phyloP scores from a whole-genome alignment of 2,113 vertebrate species.

The Herpailurus yagouaroundi region DNA sequence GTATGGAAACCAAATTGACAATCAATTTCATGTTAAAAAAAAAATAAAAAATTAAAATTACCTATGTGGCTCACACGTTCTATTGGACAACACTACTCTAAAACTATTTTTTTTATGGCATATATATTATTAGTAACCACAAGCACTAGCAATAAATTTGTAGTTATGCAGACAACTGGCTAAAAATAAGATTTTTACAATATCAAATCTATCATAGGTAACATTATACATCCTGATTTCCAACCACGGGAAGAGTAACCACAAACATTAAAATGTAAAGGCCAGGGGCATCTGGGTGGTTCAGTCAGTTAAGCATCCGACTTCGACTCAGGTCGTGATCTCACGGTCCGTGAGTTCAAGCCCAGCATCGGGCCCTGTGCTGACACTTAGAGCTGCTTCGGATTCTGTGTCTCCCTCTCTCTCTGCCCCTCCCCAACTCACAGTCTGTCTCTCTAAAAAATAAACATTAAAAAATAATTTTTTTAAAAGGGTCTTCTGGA shows the following conservation, averaged over 20 bases:
- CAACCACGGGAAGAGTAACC: not conserved
- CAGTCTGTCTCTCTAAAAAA: no score
- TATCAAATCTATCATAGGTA: fast-evolving
- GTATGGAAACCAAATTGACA: no score
- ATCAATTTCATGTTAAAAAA: no score
- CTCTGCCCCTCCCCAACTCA: no score
- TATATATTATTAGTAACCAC: not conserved
- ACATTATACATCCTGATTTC: not conserved
- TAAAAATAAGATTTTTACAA: not conserved
- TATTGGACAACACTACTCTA: not conserved
- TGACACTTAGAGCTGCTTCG: no score
- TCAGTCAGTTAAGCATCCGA: no score
- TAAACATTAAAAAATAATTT: no score
- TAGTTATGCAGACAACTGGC: not conserved
- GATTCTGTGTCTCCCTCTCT: no score
- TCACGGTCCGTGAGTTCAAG: no score
- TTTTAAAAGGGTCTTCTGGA: not conserved
- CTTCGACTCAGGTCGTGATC: no score
- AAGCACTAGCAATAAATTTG: not conserved
- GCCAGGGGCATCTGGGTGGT: no score
- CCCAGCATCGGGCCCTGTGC: no score
- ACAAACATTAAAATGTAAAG: not conserved
- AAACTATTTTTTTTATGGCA: not conserved
- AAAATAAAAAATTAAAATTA: not conserved
- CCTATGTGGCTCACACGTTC: not conserved